Percentiles rank a stretch among this genome's conserved stretches.
Conservation (phyloP, 2,888 invertebrate species). For the Drosophila mettleri region DNA sequence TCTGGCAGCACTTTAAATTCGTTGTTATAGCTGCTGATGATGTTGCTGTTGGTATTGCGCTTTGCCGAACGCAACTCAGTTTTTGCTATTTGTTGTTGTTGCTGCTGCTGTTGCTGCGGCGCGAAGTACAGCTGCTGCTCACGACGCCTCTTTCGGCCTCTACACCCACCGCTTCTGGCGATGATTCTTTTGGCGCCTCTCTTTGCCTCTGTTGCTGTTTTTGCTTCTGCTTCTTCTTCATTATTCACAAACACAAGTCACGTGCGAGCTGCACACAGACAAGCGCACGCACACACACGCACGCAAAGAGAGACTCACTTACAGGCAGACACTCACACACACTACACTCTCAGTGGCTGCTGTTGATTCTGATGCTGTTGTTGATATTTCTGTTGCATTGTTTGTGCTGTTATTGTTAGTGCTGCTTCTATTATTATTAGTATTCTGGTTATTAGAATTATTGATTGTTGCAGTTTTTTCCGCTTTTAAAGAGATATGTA, state of each 20-base stretch:
- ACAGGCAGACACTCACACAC: slow-evolving; percentile 30
- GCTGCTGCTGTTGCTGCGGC: slow-evolving; percentile 71
- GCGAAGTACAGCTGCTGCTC: slow-evolving; percentile 66
- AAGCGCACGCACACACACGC: slow-evolving; percentile 45
- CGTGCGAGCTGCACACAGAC: slow-evolving; percentile 63
- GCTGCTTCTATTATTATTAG: slow-evolving; percentile 1
- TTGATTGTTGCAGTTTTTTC: slow-evolving; percentile 11
- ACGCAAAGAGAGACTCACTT: slow-evolving; percentile 40
- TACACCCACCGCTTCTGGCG: slow-evolving; percentile 30
- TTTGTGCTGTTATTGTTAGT: slow-evolving; percentile 28
- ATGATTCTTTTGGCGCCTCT: slow-evolving; percentile 46
- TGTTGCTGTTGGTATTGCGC: slow-evolving; percentile 56
- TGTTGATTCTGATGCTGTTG: slow-evolving; percentile 16
- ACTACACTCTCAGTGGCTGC: slow-evolving; percentile 61
- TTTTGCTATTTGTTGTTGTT: slow-evolving; percentile 76
- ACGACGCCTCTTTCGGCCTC: slow-evolving; percentile 43
- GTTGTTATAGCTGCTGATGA: slow-evolving; percentile 11
- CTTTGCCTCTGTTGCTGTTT: slow-evolving; percentile 54
- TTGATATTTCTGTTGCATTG: slow-evolving; percentile 36
- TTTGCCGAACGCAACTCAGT: slow-evolving; percentile 79
- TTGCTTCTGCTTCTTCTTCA: slow-evolving; percentile 79
- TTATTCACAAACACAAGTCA: slow-evolving; percentile 72
- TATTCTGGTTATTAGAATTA: slow-evolving; percentile 12
- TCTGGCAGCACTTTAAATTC: slow-evolving; percentile 33
- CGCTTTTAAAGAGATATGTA: slow-evolving; percentile 1